phyloP scores from a whole-genome alignment of 2,888 invertebrate species.

The Nomada flava region DNA sequence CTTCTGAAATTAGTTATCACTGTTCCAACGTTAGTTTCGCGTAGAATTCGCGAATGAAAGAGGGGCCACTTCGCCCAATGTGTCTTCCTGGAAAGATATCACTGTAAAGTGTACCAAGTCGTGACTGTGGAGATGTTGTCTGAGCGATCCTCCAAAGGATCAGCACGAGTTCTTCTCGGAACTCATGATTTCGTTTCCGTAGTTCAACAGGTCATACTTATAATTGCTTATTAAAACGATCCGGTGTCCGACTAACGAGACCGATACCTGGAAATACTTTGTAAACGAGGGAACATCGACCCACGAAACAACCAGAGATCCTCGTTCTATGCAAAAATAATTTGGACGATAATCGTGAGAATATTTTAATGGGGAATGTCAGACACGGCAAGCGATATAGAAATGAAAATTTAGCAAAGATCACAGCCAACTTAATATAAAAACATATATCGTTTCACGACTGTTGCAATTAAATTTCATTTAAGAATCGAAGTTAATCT shows the following conservation, averaged over 20 bases:
- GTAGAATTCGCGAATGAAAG: background rate
- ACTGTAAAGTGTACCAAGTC: constrained; percentile 58
- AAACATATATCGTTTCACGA: too few relatives aligned
- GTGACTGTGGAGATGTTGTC: constrained; percentile 61
- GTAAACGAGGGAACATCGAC: constrained; percentile 6
- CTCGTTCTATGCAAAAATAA: background rate
- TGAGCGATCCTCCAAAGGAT: constrained; percentile 55
- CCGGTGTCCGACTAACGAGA: constrained; percentile 47
- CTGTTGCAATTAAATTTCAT: background rate
- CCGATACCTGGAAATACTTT: constrained; percentile 28
- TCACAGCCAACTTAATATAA: too few relatives aligned
- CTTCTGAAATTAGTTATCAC: background rate
- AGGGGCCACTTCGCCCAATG: constrained; percentile 8
- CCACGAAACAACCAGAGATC: background rate
- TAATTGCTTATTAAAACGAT: constrained; percentile 71
- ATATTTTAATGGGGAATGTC: too few relatives aligned
- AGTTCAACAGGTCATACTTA: constrained; percentile 61
- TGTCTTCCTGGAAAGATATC: constrained; percentile 49
- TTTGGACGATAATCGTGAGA: background rate
- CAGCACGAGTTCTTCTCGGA: constrained; percentile 65
- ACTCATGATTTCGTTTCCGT: constrained; percentile 58
- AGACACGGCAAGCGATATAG: too few relatives aligned
- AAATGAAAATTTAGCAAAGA: background rate
- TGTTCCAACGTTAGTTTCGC: background rate
- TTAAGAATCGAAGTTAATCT: too few relatives aligned